phyloP scores from a whole-genome alignment of 2,113 vertebrate genomes.

The Brachypteracias leptosomus region DNA sequence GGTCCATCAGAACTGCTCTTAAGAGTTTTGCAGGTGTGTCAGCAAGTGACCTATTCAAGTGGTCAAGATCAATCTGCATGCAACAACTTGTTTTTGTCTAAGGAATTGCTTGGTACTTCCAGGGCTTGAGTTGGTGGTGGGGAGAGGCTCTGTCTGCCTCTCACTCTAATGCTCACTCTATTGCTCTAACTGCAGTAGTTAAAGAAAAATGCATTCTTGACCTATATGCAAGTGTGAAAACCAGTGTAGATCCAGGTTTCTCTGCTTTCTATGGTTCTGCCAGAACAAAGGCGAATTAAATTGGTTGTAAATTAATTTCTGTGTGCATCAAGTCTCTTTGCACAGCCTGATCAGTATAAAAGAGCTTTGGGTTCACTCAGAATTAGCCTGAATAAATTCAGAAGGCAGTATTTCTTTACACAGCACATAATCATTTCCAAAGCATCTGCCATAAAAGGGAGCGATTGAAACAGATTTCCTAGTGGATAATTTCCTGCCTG shows the following conservation, averaged over 20 bases:
- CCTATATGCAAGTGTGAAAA: not conserved
- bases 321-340: not conserved
- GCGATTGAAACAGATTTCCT: conserved; percentile 6
- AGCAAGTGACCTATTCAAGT: not conserved
- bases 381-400: conserved; percentile 8
- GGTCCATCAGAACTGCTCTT: not conserved
- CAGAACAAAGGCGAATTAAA: not conserved
- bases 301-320: not conserved
- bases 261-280: not conserved
- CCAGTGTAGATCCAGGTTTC: not conserved
- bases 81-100: not conserved
- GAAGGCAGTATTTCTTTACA: conserved; percentile 5
- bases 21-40: not conserved
- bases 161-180: not conserved
- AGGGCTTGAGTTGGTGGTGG: not conserved
- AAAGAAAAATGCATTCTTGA: not conserved
- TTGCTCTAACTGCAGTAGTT: not conserved
- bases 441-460: not conserved
- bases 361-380: not conserved
- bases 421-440: conserved; percentile 7
- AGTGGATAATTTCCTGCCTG: not conserved
- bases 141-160: not conserved
- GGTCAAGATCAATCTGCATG: not conserved
- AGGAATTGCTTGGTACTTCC: not conserved
- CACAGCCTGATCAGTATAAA: not conserved